Evolutionary conservation across 1,140 invertebrate genomes (phyloP), one percentile per base, ranked within the genome.

Genomic region (Vanessa atalanta): DNA sequence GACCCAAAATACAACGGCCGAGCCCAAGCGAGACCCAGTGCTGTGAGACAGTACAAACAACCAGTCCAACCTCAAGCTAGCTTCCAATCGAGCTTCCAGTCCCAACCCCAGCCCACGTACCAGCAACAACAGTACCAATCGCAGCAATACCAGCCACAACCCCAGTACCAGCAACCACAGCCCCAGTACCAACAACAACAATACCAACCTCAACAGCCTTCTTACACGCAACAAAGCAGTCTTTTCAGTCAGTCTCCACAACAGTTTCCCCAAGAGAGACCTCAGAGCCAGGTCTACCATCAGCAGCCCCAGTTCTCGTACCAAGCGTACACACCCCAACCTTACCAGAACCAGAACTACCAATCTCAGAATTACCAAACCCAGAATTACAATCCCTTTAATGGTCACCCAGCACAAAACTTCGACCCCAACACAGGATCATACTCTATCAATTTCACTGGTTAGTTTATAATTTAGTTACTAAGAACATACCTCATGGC

Each of bases 371-470:
- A 84, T 73, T 87, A 89, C 72, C 88, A 93, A 72, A 89, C 86
- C 57, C 93, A 93, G 72, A 91, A 86, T 67, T 88, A 78, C 80
- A 93, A 93, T 77, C 89, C 88, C 14, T 94, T 94, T 82, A 81
- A 89, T 70, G 94, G 94, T 11, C 95, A 95, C 78, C 94, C 95
- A 9, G 93, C 94, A 0, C 93, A 94, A 60, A 96, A 95, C 78
- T 93, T 95, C 63, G 95, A 96, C 79, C 93, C 95, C n/a, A 94
- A 91, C 81, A 94, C 94, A 61, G 96, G 95, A 23, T 96, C 96
- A 15, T 97, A 96, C 84, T 94, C 94, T 20, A 94, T 96, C 60
- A 94, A 94, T 79, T 97, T 96, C 83, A 94, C 91, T 71, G 92
- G 92, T 68, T 87, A 86, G 82, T 57, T 60, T n/a, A 15, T 37